Conservation (phyloP, 1,140 invertebrate genomes). For the Planococcus citri region DNA sequence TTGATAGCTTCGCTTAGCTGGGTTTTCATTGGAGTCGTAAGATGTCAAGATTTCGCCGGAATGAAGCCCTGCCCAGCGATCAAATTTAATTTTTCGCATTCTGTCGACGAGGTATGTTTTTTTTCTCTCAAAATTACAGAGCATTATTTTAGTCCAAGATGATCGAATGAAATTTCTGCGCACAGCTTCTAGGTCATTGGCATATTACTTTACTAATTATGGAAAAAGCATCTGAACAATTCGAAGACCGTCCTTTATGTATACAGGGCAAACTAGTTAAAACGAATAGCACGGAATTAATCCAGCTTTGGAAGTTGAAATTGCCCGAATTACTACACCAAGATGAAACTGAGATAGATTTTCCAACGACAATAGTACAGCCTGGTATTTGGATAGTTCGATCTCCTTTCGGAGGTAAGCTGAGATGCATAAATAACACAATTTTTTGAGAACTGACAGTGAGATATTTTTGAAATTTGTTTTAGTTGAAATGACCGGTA, state of each 20-base stretch:
- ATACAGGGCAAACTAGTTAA: conserved; percentile 26
- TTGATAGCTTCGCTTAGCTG: not conserved
- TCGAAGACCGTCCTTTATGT: conserved; percentile 27
- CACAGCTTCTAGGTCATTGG: conserved; percentile 28
- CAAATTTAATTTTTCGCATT: not conserved
- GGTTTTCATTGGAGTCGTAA: not conserved
- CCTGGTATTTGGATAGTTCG: conserved; percentile 26
- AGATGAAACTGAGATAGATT: conserved; percentile 25
- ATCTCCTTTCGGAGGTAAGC: conserved; percentile 28
- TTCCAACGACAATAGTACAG: conserved; percentile 24
- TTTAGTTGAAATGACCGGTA: conserved; percentile 26
- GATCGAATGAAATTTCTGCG: not conserved
- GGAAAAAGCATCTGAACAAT: conserved; percentile 27
- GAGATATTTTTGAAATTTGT: too few relatives aligned
- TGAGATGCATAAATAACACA: not conserved
- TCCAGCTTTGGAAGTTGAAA: conserved; percentile 27
- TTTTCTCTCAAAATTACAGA: not conserved
- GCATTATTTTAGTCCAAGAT: not conserved
- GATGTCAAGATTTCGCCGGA: not conserved
- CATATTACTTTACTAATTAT: conserved; percentile 27
- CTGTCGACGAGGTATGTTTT: not conserved
- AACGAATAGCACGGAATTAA: conserved; percentile 24
- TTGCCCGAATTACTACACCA: conserved; percentile 20
- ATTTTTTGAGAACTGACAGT: too few relatives aligned
- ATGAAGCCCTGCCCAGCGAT: not conserved